phyloP scores from a whole-genome alignment of 2,113 vertebrate genomes.

The pig (Sus scrofa) region T2T-Sscrofa CM000822.6:44674001-44674500 shows the following conservation, averaged over 20 bases:
- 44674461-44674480: not conserved
- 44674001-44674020: not conserved
- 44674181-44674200: not conserved
- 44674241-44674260: not conserved
- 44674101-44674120: no score
- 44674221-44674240: conserved; percentile 12
- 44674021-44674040: not conserved
- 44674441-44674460: not conserved
- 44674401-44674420: not conserved
- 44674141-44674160: not conserved
- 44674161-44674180: not conserved
- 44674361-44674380: not conserved
- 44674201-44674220: not conserved
- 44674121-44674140: not conserved
- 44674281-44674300: not conserved
- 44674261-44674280: not conserved
- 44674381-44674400: not conserved
- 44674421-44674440: not conserved
- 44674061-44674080: fast-evolving
- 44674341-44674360: not conserved
- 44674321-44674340: not conserved
- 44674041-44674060: not conserved
- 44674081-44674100: not conserved
- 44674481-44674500: not conserved
- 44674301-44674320: not conserved